These are phyloP conservation scores for Sinocyclocheilus maitianheensis DNA, from an alignment of 2,113 vertebrate species.

Conservation along the genomic window DNA sequence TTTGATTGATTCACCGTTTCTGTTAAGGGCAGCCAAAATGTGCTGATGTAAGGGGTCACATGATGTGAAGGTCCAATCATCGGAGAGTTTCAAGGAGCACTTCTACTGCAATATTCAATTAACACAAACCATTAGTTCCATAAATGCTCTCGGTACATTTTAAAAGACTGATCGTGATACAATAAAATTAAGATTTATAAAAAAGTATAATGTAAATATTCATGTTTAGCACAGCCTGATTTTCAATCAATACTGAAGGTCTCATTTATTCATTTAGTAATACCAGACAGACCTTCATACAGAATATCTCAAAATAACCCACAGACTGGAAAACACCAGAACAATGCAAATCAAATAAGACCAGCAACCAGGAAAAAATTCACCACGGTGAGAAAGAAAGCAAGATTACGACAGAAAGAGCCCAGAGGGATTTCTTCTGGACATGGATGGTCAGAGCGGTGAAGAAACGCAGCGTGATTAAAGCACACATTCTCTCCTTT, in stretches of 20 bases:
- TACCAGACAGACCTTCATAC: background rate
- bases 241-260: background rate
- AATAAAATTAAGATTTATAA: background rate
- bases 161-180: no score
- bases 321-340: background rate
- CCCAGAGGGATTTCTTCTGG: constrained; percentile 3
- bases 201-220: background rate
- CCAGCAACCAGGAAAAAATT: background rate
- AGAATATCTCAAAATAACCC: background rate
- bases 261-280: background rate
- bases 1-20: constrained; percentile 9
- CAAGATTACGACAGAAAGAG: background rate
- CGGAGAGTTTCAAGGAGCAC: background rate
- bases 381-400: background rate
- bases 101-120: constrained; percentile 36
- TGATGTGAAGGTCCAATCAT: background rate
- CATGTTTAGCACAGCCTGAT: background rate
- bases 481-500: background rate
- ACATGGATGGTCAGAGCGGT: background rate
- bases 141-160: background rate
- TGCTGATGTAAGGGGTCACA: constrained; percentile 21
- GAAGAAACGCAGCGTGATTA: constrained; percentile 1
- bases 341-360: background rate
- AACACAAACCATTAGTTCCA: background rate
- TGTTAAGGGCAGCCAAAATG: background rate